phyloP scores from a whole-genome alignment of 2,113 vertebrate genomes.

The Piaya cayana region DNA sequence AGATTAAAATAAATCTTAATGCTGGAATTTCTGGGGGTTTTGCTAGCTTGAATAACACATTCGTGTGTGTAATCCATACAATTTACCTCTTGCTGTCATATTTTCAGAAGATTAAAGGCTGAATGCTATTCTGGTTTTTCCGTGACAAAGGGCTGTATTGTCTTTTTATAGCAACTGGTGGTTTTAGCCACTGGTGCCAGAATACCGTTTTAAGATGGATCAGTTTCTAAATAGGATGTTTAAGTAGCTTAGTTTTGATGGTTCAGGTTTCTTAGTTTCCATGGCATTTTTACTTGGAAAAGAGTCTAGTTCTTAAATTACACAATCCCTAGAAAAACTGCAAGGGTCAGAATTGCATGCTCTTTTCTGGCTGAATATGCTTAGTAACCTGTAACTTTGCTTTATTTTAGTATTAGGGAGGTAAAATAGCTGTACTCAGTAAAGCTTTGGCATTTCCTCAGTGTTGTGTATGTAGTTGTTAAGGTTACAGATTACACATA shows the following conservation, averaged over 20 bases:
- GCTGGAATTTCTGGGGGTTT: background rate
- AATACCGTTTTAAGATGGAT: constrained; percentile 38
- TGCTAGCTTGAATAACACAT: constrained; percentile 18
- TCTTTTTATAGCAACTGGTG: constrained; percentile 32
- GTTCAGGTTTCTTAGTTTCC: constrained; percentile 44
- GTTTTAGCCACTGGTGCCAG: background rate
- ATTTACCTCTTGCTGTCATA: constrained; percentile 35
- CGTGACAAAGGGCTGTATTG: background rate
- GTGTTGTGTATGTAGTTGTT: background rate
- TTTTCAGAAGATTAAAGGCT: constrained; percentile 56
- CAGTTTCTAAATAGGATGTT: constrained; percentile 50
- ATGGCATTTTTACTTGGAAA: constrained; percentile 14
- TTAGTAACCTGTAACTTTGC: constrained; percentile 41
- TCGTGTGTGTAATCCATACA: background rate
- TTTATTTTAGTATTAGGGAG: constrained; percentile 18
- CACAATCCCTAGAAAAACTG: constrained; percentile 6
- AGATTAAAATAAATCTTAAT: constrained; percentile 8
- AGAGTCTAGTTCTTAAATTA: constrained; percentile 42
- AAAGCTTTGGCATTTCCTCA: background rate
- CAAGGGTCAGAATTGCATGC: background rate
- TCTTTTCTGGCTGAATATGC: background rate
- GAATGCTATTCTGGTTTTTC: constrained; percentile 23
- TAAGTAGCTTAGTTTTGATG: constrained; percentile 47
- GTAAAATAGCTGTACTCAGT: constrained; percentile 5
- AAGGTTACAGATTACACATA: background rate